Base-by-base conservation (phyloP, 2,797 vertebrate genomes). In the Astyanax mexicanus region DNA sequence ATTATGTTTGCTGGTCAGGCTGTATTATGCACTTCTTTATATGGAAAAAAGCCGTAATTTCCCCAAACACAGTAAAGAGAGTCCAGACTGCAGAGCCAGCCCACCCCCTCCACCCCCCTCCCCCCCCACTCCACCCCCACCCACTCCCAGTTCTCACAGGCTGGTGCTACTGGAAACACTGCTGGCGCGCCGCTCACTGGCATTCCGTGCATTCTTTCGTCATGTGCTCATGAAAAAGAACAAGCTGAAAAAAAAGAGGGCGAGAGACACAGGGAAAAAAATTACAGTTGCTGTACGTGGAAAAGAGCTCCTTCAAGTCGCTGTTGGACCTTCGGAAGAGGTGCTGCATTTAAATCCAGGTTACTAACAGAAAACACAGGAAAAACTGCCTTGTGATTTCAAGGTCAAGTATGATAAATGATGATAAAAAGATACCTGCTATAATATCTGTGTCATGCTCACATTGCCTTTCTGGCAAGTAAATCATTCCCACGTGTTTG, bases 151-250 rank as follows among this genome's bases (percentile, higher is more conserved):
- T 81, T 83, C 81, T 84, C 83, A 82, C 80, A 72, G 80, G 58
- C 74, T 72, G 42, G 75, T 77, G 81, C 83, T 80, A 86, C 85
- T 86, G 83, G 71, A 82, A 83, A 78, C 73, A 52, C 71, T 81
- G 69, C 80, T 83, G 80, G 83, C 74, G 65, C 64, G 69, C 19
- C 23, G 35, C 72, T 83, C 81, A 84, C 83, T 84, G 83, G 65
- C 85, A 86, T 86, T 86, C 85, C 83, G 35, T 1, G 13, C 80
- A 86, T 86, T 85, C 85, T 72, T 84, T 76, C 60, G 74, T 86
- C 83, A 84, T 86, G 85, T 85, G 85, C 76, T 86, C 83, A 86
- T 77, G 70, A 81, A 83, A 81, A 85, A 78, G 70, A 66, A 67
- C 47, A 45, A 69, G 71, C 27, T 67, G 38, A 69, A 75, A 71